Conservation (phyloP, 2,113 vertebrate genomes). For the Illadopsis cleaveri region DNA sequence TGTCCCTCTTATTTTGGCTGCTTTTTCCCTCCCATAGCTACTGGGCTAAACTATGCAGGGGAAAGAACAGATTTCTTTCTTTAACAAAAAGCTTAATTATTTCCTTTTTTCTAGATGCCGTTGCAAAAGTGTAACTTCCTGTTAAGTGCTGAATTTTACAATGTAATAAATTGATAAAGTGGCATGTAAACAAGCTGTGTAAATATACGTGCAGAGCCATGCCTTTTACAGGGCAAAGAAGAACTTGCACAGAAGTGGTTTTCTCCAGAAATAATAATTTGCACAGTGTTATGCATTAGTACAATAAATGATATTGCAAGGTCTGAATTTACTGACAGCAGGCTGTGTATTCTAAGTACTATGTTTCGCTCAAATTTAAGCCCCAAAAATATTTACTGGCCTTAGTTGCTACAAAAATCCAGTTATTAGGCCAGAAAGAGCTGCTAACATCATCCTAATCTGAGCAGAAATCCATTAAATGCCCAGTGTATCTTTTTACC, state of each 20-base stretch:
- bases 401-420: background rate
- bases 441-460: background rate
- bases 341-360: background rate
- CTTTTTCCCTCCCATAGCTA: background rate
- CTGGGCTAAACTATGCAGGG: background rate
- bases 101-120: background rate
- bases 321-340: background rate
- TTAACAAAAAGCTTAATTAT: background rate
- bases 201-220: background rate
- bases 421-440: background rate
- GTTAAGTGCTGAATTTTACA: background rate
- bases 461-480: background rate
- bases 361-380: background rate
- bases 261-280: constrained; percentile 16
- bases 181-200: constrained; percentile 17
- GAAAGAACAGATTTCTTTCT: background rate
- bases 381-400: background rate
- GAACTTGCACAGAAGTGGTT: background rate
- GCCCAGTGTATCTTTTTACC: background rate
- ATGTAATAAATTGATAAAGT: background rate
- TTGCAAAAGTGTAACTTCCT: background rate
- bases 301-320: background rate
- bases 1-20: background rate
- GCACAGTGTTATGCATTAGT: background rate
- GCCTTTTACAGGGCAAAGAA: background rate